phyloP scores from a whole-genome alignment of 2,797 vertebrate species.

The Trachops cirrhosus region DNA sequence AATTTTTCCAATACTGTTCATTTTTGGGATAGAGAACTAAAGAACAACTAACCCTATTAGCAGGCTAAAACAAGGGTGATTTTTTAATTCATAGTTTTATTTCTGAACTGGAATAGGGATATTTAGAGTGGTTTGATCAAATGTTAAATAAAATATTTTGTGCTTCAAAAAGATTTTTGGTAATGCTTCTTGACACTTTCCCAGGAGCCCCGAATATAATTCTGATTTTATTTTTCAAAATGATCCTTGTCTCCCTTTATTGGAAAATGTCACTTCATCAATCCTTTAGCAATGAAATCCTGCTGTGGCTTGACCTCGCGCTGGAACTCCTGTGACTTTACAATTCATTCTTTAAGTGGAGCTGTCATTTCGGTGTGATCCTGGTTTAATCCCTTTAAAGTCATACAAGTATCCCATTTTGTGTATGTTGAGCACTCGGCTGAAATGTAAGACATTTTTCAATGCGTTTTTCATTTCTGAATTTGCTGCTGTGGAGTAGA shows the following conservation, averaged over 20 bases:
- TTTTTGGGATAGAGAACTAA: conserved; percentile 21
- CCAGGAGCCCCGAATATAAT: conserved; percentile 19
- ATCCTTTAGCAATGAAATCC: conserved; percentile 65
- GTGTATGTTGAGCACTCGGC: conserved; percentile 77
- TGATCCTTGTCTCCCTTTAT: conserved; percentile 53
- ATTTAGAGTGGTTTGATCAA: conserved; percentile 38
- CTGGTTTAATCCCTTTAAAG: conserved; percentile 82
- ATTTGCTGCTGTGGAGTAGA: conserved; percentile 72
- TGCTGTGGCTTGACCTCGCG: conserved; percentile 72
- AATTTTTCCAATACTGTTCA: conserved; percentile 1
- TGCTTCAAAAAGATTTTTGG: background rate
- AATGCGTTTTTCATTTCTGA: conserved; percentile 78
- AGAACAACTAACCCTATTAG: conserved; percentile 37
- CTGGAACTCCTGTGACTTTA: conserved; percentile 70
- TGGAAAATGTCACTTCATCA: conserved; percentile 60
- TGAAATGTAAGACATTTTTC: conserved; percentile 79
- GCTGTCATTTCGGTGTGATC: conserved; percentile 79
- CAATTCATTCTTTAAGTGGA: conserved; percentile 75
- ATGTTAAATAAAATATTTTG: background rate
- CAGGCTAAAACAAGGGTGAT: background rate
- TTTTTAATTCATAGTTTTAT: background rate
- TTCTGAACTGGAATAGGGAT: conserved; percentile 26
- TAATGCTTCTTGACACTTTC: background rate
- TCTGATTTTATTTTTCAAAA: conserved; percentile 52
- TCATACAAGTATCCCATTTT: conserved; percentile 70